Base-by-base conservation (phyloP, 2,888 invertebrate genomes). In the Ethmia dodecea region DNA sequence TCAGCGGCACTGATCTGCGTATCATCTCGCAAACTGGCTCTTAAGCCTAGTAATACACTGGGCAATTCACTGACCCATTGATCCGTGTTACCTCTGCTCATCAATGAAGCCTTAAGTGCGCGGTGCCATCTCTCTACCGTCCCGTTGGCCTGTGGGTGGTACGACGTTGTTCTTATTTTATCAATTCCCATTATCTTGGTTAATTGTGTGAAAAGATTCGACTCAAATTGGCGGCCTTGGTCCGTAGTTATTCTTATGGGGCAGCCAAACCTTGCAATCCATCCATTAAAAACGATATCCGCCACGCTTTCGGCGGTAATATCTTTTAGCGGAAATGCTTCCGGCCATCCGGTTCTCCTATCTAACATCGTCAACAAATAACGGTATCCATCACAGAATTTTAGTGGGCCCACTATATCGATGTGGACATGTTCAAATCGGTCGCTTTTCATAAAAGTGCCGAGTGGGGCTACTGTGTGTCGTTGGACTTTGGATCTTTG, bases 401-500 rank as follows among this genome's bases (percentile, higher is more conserved):
- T 6, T n/a, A 24, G n/a, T 6, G 24, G 24, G n/a, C 24, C 24
- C 5, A 24, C n/a, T 6, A 24, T 24, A n/a, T 24, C 24, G 3
- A 24, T 24, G n/a, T 24, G 5, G 5, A 24, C n/a, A n/a, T 24
- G 24, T 3, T 5, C 10, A 24, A 24, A 24, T 24, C 24, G 4
- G 8, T 8, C 18, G 8, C 5, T n/a, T 24, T 5, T 3, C 3
- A n/a, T n/a, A 3, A 33, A 42, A 12, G n/a, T 10, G 2, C 26
- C 20, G 3, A 43, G 12, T 1, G 10, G 24, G 16, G 39, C 31
- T 2, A 31, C 6, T 5, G 40, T 43, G 25, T 45, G 44, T 6
- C 42, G 18, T 10, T 35, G 13, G 1, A 44, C 32, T 36, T 44
- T 47, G 0, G 38, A 25, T 11, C 22, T 16, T 25, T 45, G 42